Base-by-base conservation (phyloP, 2,113 vertebrate genomes). In the Leptobrachium leishanense region DNA sequence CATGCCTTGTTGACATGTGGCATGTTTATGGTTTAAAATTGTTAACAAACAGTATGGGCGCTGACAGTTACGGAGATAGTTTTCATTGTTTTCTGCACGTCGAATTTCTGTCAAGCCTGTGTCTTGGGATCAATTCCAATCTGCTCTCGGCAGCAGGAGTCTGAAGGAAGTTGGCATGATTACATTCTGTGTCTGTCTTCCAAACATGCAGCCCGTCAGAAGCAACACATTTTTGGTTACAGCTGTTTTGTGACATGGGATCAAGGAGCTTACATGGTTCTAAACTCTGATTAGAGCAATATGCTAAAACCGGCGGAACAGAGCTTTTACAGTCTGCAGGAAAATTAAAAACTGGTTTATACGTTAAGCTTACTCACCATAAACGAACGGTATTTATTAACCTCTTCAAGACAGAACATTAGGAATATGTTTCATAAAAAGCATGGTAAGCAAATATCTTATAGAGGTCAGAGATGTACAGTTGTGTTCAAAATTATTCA, bases 181-280 rank as follows among this genome's bases (percentile, higher is more conserved):
- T 84, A 20, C 6, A 39, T n/a, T 72, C 11, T n/a, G 7, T 72
- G 53, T 77, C 74, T 84, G 41, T 11, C 83, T 77, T 80, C 59
- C 44, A 85, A 43, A 70, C 11, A 4, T 39, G 54, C 2, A 70
- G 9, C 55, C 74, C 8, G 82, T n/a, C 42, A 80, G 64, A 73
- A 63, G 43, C 76, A 83, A 82, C 53, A 79, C 10, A 82, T 78
- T 84, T 84, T 75, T 77, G 50, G 75, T 68, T 81, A 76, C 70
- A 82, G 77, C 76, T 86, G 77, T 79, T 77, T 75, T 82, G 54
- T 59, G 63, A 57, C 20, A 66, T 54, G 31, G 73, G 62, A 77
- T 82, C 39, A 74, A 75, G 73, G 77, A 64, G 76, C 75, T 85
- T 83, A 82, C 68, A 67, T 55, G 50, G 71, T 63, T 75, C 79